phyloP scores from a whole-genome alignment of 2,113 vertebrate species.

The Alaudala cheleensis region DNA sequence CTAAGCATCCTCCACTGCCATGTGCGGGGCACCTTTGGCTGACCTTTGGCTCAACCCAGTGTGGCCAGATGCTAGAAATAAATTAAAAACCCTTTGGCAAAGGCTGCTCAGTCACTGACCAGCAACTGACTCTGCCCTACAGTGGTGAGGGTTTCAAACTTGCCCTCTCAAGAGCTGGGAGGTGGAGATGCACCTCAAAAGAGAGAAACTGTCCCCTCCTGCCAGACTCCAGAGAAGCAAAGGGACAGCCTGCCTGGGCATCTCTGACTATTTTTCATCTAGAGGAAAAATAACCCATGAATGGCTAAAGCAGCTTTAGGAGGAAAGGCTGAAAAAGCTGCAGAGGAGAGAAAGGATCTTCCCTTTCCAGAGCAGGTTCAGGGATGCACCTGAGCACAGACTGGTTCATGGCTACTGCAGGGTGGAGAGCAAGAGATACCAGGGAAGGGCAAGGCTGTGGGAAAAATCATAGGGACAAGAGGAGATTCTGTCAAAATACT shows the following conservation, averaged over 20 bases:
- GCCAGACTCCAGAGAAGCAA: neutral
- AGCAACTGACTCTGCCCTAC: neutral
- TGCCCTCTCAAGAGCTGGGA: neutral
- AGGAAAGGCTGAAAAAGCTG: neutral
- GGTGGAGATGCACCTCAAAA: neutral
- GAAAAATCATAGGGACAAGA: neutral
- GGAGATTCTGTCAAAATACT: neutral
- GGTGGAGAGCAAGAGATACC: neutral
- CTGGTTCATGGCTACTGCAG: rapidly evolving
- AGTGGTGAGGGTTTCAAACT: neutral
- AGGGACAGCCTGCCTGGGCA: neutral
- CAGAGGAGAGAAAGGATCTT: neutral
- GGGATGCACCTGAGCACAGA: neutral
- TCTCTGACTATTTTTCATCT: neutral
- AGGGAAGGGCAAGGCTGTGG: neutral
- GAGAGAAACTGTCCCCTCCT: rapidly evolving
- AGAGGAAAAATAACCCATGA: neutral
- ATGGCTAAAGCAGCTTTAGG: neutral
- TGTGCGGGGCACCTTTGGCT: rapidly evolving
- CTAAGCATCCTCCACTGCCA: neutral
- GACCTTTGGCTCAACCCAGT: neutral
- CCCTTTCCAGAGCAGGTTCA: neutral
- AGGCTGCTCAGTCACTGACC: neutral
- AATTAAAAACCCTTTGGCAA: neutral
- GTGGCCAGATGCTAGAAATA: neutral